These are phyloP conservation scores for Punctoribates punctum DNA, from an alignment of 2,888 invertebrate species.

Conservation along the genomic window DNA sequence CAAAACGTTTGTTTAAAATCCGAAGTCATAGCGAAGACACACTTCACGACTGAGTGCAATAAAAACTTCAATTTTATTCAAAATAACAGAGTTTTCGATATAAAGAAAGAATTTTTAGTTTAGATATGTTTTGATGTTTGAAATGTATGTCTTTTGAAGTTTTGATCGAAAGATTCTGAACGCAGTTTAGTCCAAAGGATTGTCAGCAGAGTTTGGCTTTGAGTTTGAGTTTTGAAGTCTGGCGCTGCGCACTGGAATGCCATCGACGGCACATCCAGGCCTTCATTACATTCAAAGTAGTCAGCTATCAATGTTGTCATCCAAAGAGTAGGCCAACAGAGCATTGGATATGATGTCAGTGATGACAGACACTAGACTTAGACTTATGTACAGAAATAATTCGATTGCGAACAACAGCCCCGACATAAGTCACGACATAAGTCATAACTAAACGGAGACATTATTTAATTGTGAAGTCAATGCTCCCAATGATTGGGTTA, in stretches of 20 bases:
- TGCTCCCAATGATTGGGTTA: background rate
- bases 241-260: background rate
- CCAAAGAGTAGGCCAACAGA: background rate
- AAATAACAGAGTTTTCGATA: background rate
- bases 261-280: background rate
- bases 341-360: too few species aligned
- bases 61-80: background rate
- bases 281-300: background rate
- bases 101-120: background rate
- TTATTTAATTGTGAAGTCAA: background rate
- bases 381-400: too few species aligned
- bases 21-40: background rate
- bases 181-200: background rate
- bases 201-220: conserved; percentile 17
- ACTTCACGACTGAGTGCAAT: background rate
- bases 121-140: too few species aligned
- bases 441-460: too few species aligned
- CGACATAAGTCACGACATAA: too few species aligned
- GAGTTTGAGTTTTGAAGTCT: background rate
- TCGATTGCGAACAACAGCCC: too few species aligned
- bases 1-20: background rate
- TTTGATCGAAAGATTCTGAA: conserved; percentile 23
- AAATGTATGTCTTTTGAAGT: background rate
- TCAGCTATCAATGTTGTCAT: background rate
- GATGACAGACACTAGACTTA: too few species aligned